Evolutionary conservation across 2,113 vertebrate genomes (phyloP).

Genomic region (Chloebia gouldiae): DNA sequence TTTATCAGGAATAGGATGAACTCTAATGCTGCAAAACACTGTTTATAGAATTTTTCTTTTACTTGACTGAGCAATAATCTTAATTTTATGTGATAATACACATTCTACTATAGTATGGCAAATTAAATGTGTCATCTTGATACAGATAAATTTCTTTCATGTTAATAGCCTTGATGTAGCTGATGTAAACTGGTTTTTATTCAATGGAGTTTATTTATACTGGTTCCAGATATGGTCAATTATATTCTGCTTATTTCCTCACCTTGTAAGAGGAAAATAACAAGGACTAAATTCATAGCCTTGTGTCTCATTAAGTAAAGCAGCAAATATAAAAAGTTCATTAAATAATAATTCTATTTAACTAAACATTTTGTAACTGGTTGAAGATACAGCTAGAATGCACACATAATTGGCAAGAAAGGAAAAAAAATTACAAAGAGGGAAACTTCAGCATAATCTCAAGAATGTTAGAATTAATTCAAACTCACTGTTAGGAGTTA

Average conservation of each 20-base stretch:
- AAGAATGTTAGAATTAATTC: neutral
- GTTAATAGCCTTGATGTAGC: neutral
- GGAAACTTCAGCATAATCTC: neutral
- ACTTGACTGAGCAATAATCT: neutral
- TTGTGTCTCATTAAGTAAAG: neutral
- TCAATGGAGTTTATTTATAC: neutral
- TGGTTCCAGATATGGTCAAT: neutral
- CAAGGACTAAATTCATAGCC: neutral
- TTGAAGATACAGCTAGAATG: neutral
- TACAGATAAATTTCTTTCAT: neutral
- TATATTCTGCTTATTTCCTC: neutral
- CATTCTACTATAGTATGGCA: neutral
- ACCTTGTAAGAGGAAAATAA: neutral
- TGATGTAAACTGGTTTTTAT: neutral
- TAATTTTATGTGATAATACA: neutral
- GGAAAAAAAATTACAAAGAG: neutral
- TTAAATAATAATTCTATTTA: neutral
- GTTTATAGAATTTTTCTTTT: neutral
- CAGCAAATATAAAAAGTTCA: neutral
- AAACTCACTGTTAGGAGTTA: neutral
- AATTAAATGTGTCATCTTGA: neutral
- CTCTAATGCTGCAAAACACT: neutral
- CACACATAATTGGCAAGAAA: neutral
- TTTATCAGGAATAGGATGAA: neutral
- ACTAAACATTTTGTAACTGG: neutral